A percentile compares a stretch with the other conserved stretches of the same genome.
Evolutionary conservation across 1,140 invertebrate genomes (phyloP).

Genomic region (Heliconius hewitsoni): DNA sequence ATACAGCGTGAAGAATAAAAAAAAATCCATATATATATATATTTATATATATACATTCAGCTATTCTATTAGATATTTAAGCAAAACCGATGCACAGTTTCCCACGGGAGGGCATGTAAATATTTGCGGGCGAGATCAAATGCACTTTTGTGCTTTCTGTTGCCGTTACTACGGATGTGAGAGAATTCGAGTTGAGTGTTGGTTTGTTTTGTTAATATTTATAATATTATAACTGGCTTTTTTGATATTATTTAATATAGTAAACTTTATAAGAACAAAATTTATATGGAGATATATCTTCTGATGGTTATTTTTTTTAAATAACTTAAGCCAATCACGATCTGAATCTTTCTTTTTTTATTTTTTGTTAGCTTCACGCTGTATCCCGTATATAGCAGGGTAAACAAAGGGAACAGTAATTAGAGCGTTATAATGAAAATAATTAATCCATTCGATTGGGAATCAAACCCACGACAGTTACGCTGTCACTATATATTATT

Average conservation of each 20-base stretch:
- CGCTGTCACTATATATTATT: no score
- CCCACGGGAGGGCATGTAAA: constrained; percentile 62
- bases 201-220: background rate
- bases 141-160: constrained; percentile 54
- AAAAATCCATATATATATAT: background rate
- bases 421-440: no score
- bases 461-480: no score
- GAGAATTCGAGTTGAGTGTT: background rate
- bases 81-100: constrained; percentile 46
- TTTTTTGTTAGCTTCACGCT: no score
- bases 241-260: background rate
- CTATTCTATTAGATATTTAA: constrained; percentile 37
- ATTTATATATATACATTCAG: background rate
- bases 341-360: no score
- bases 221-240: background rate
- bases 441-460: no score
- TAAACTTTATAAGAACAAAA: no score
- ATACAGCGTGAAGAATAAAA: background rate
- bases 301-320: no score
- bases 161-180: constrained; percentile 31
- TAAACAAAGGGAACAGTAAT: no score
- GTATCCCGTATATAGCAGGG: no score
- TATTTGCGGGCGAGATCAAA: constrained; percentile 62
- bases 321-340: no score
- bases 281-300: no score